phyloP scores from a whole-genome alignment of 2,888 invertebrate species.

The Phengaris alcon region DNA sequence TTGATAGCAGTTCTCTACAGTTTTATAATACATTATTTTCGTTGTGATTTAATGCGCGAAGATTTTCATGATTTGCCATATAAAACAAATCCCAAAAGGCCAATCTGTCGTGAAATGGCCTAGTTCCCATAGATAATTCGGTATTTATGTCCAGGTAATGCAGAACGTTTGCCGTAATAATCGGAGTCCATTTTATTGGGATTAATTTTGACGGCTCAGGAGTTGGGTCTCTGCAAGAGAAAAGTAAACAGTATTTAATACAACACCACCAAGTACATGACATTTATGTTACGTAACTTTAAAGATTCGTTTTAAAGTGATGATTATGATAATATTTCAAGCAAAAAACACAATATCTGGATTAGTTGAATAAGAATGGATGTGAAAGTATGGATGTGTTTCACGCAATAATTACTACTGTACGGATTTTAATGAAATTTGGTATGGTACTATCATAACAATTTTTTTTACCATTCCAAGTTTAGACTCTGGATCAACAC shows the following conservation, averaged over 20 bases:
- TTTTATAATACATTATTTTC: not conserved
- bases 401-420: no score
- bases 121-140: slow-evolving; percentile 34
- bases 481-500: no score
- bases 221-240: slow-evolving; percentile 32
- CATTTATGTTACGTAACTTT: not conserved
- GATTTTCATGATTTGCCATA: slow-evolving; percentile 30
- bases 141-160: slow-evolving; percentile 37
- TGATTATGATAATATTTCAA: no score
- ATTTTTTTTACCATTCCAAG: no score
- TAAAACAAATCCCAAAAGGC: slow-evolving; percentile 47
- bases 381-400: no score
- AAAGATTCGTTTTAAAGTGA: not conserved
- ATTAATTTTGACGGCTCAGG: slow-evolving; percentile 19
- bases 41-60: slow-evolving; percentile 19
- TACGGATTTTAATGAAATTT: no score
- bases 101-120: slow-evolving; percentile 42
- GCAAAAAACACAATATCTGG: no score
- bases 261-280: not conserved
- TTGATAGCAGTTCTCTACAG: not conserved
- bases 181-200: slow-evolving; percentile 23
- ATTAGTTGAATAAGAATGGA: no score
- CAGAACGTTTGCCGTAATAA: not conserved
- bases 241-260: not conserved
- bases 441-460: no score